A percentile compares a stretch with the other conserved stretches of the same genome.
Evolutionary conservation across 2,113 vertebrate species (phyloP).

Genomic region (Anseranas semipalmata): DNA sequence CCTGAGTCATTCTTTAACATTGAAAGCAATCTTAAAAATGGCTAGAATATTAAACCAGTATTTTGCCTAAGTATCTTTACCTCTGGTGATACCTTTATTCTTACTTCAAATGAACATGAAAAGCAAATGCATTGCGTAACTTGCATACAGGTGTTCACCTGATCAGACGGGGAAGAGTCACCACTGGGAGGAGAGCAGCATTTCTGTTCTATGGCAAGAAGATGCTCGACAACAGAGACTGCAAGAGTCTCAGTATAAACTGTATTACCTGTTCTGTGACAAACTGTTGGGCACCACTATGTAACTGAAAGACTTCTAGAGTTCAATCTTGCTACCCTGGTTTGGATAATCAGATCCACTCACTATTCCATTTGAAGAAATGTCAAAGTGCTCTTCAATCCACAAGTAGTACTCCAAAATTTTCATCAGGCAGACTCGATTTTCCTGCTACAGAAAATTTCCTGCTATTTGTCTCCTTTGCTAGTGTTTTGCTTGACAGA

Average conservation of each 20-base stretch:
- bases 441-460: neutral
- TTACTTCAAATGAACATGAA: neutral
- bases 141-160: neutral
- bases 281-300: neutral
- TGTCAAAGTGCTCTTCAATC: neutral
- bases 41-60: neutral
- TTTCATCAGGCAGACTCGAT: neutral
- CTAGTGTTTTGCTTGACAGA: neutral
- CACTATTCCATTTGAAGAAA: neutral
- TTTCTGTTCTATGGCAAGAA: neutral
- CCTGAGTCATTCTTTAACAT: neutral
- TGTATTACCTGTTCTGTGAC: neutral
- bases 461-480: neutral
- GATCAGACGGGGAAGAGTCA: neutral
- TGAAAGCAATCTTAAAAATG: neutral
- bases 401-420: neutral
- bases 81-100: neutral
- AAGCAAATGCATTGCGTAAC: neutral
- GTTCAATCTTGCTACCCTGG: neutral
- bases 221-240: neutral
- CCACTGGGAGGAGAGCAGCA: accelerated
- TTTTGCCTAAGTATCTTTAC: neutral
- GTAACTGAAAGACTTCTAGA: neutral
- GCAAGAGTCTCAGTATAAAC: neutral
- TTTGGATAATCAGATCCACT: neutral